Conservation (phyloP, 2,888 invertebrate species). For the Diplolepis rosae region DNA sequence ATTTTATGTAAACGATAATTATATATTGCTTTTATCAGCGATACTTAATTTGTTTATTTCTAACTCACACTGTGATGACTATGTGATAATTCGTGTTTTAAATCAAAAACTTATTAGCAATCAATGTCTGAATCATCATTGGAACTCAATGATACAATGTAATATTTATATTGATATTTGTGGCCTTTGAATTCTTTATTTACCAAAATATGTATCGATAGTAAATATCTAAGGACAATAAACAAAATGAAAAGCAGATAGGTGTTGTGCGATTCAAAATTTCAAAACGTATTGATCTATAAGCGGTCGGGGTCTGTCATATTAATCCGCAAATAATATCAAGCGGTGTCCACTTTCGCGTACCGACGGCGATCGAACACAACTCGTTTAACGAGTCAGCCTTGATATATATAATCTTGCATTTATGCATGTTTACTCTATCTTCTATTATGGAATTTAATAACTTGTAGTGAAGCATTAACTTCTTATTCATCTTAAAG, state of each 20-base stretch:
- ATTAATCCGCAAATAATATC: slow-evolving; percentile 7
- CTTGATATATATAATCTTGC: slow-evolving; percentile 42
- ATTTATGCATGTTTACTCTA: slow-evolving; percentile 33
- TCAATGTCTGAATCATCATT: no score
- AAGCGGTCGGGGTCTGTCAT: background rate
- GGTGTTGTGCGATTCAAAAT: background rate
- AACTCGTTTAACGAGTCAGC: slow-evolving; percentile 54
- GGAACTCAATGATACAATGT: no score
- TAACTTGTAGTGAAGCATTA: background rate
- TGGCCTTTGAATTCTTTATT: no score
- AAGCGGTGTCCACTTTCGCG: slow-evolving; percentile 60
- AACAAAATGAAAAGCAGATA: background rate
- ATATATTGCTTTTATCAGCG: no score
- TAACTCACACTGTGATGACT: no score
- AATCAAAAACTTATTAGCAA: no score
- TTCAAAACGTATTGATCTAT: background rate
- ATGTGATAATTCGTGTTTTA: no score
- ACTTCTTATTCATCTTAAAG: background rate
- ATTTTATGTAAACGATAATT: no score
- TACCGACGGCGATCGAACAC: slow-evolving; percentile 50
- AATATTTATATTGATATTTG: no score
- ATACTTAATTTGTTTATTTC: no score
- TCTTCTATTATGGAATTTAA: slow-evolving; percentile 11
- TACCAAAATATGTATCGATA: no score
- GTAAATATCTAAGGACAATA: background rate